Evolutionary conservation across 2,888 invertebrate genomes (phyloP).

Genomic region (Amitus sp.): DNA sequence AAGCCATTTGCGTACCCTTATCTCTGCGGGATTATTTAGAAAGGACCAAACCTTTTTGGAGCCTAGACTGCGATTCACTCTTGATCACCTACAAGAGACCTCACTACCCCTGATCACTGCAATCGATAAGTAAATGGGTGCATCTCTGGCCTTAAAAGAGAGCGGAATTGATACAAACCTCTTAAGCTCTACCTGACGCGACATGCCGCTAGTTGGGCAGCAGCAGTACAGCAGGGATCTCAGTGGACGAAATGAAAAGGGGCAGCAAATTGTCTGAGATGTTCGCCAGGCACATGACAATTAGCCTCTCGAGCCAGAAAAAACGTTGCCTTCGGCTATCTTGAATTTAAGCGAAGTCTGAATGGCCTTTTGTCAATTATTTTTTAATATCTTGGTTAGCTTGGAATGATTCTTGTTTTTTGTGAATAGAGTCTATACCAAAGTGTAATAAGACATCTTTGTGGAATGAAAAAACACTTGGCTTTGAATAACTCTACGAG

Average conservation of each 20-base stretch:
- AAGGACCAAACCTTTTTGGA: background rate
- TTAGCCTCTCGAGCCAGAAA: background rate
- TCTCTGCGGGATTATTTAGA: background rate
- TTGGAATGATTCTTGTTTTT: too few relatives aligned
- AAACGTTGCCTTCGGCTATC: too few relatives aligned
- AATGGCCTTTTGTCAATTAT: too few relatives aligned
- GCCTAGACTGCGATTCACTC: too few relatives aligned
- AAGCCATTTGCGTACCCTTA: background rate
- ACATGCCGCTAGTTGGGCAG: constrained; percentile 14
- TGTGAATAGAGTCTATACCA: too few relatives aligned
- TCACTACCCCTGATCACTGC: background rate
- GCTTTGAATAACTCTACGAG: background rate
- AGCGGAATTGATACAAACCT: constrained; percentile 10
- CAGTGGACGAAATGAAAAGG: background rate
- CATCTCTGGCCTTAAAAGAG: background rate
- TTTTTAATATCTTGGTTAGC: too few relatives aligned
- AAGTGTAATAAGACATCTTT: too few relatives aligned
- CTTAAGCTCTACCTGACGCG: constrained; percentile 8
- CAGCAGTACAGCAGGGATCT: background rate
- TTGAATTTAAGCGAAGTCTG: too few relatives aligned
- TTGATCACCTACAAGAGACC: background rate
- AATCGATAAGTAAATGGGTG: constrained; percentile 11
- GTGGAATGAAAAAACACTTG: background rate
- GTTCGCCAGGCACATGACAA: background rate
- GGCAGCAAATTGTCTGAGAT: background rate